A percentile compares a stretch with the other conserved stretches of the same genome.
phyloP scores from a whole-genome alignment of 2,113 vertebrate genomes.

The Leucopsar rothschildi region DNA sequence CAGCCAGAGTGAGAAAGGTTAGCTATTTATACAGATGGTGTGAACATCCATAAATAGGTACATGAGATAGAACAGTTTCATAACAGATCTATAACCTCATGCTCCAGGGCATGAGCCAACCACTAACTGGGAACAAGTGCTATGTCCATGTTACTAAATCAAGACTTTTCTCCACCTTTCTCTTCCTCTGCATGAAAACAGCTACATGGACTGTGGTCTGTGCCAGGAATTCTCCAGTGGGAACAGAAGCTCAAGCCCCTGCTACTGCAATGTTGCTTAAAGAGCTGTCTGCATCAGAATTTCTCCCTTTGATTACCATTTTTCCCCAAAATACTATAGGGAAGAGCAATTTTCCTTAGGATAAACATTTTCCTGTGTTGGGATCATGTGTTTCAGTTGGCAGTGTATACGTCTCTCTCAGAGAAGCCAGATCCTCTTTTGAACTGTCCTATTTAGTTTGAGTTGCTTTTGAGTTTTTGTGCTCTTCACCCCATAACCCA shows the following conservation, averaged over 20 bases:
- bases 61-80: slow-evolving; percentile 11
- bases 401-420: background rate
- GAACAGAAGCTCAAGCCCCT: background rate
- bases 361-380: background rate
- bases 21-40: background rate
- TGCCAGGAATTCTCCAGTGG: background rate
- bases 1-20: background rate
- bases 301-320: background rate
- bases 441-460: background rate
- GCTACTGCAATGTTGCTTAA: background rate
- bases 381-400: accelerated
- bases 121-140: background rate
- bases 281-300: background rate
- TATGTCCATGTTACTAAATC: background rate
- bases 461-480: background rate
- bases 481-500: background rate
- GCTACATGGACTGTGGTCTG: background rate
- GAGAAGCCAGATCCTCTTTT: background rate
- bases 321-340: background rate
- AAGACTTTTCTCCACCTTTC: background rate
- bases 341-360: background rate
- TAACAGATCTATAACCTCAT: slow-evolving; percentile 34
- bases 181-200: background rate
- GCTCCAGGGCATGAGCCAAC: background rate
- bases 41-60: slow-evolving; percentile 11